Conservation (phyloP, 2,113 vertebrate genomes). For the Machaerirhynchus nigripectus region DNA sequence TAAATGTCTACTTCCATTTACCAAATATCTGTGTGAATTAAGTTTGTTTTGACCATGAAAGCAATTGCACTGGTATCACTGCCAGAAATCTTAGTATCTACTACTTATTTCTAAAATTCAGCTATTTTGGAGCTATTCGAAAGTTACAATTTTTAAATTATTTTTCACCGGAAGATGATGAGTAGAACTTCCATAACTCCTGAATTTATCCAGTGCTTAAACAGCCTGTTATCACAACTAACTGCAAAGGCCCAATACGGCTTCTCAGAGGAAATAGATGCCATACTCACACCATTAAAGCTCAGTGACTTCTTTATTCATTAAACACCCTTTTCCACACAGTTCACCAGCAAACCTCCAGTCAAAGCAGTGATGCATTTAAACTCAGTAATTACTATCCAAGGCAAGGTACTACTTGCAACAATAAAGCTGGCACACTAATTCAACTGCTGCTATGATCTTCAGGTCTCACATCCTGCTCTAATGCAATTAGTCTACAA, state of each 20-base stretch:
- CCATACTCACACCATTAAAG: neutral
- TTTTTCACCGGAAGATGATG: neutral
- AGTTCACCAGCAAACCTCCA: constrained; percentile 12
- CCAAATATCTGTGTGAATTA: neutral
- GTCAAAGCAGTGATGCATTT: constrained; percentile 43
- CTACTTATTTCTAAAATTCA: neutral
- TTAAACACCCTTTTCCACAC: constrained; percentile 30
- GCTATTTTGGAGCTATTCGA: neutral
- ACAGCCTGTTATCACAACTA: neutral
- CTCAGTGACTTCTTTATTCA: constrained; percentile 14
- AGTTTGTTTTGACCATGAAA: neutral
- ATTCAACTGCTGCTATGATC: constrained; percentile 66
- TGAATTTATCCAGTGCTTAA: neutral
- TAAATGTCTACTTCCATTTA: neutral
- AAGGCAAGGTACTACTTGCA: constrained; percentile 52
- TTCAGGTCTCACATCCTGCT: constrained; percentile 79
- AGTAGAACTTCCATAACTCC: neutral
- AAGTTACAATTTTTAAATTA: neutral
- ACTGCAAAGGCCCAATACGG: neutral
- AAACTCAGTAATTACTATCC: constrained; percentile 72
- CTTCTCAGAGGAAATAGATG: constrained; percentile 50
- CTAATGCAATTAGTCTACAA: constrained; percentile 79
- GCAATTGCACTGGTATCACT: neutral
- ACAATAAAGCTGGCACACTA: constrained; percentile 56
- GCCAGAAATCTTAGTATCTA: neutral